Percentiles rank a stretch among this genome's conserved stretches.
These are phyloP conservation scores for Aethina tumida DNA, from an alignment of 1,140 invertebrate genomes.

Conservation along the genomic window DNA sequence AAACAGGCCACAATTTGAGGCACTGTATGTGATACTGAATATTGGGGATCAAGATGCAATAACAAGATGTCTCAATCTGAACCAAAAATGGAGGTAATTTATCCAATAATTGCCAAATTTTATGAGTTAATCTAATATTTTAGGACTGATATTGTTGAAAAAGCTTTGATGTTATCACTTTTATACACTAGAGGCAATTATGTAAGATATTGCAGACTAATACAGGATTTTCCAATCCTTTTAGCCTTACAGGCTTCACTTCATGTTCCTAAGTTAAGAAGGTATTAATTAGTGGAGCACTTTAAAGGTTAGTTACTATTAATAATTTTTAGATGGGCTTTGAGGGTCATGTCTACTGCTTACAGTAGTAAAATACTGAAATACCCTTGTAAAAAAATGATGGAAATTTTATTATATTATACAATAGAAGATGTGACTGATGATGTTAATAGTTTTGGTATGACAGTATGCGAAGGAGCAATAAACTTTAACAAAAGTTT, in stretches of 20 bases:
- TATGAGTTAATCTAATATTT: slow-evolving; percentile 12
- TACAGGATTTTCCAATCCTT: slow-evolving; percentile 39
- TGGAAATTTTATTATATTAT: slow-evolving; percentile 31
- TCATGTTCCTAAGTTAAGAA: slow-evolving; percentile 40
- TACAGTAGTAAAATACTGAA: slow-evolving; percentile 43
- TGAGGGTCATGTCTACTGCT: slow-evolving; percentile 42
- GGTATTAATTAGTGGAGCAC: slow-evolving; percentile 29
- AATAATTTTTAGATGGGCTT: slow-evolving; percentile 36
- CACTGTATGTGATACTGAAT: slow-evolving; percentile 48
- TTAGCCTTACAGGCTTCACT: slow-evolving; percentile 37
- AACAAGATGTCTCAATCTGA: slow-evolving; percentile 37
- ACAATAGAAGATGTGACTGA: slow-evolving; percentile 19
- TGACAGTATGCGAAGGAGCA: slow-evolving; percentile 18
- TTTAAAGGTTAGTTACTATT: slow-evolving; percentile 1
- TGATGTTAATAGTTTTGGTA: slow-evolving; percentile 31
- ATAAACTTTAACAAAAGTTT: slow-evolving; percentile 30
- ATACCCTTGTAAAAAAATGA: slow-evolving; percentile 35
- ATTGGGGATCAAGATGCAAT: slow-evolving; percentile 43
- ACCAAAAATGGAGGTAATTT: slow-evolving; percentile 29
- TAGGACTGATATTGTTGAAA: slow-evolving; percentile 20
- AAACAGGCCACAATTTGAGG: slow-evolving; percentile 39
- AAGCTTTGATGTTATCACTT: slow-evolving; percentile 35
- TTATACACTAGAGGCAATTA: slow-evolving; percentile 43
- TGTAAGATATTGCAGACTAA: slow-evolving; percentile 36
- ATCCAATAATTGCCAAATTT: slow-evolving; percentile 4